phyloP scores from a whole-genome alignment of 2,888 invertebrate species.

The Zygogramma bicolorata region DNA sequence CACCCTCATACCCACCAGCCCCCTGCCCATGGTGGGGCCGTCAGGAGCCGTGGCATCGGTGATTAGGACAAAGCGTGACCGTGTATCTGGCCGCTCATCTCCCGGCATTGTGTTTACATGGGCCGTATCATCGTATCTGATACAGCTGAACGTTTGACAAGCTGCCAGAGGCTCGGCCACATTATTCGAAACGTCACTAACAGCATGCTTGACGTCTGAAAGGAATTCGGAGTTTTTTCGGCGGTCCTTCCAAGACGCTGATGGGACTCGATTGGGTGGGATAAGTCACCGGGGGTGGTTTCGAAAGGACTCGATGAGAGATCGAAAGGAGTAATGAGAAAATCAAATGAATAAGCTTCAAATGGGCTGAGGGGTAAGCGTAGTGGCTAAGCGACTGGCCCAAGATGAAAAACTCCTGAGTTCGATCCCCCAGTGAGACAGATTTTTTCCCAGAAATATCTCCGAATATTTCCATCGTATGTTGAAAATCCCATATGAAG shows the following conservation, averaged over 20 bases:
- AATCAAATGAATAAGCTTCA: no score
- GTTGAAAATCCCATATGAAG: no score
- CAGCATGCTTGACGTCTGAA: constrained; percentile 23
- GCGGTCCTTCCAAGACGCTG: neutral
- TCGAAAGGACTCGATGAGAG: neutral
- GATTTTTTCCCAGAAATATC: no score
- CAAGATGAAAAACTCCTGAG: no score
- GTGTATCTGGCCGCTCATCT: constrained; percentile 50
- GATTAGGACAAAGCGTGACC: constrained; percentile 52
- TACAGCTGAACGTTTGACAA: constrained; percentile 41
- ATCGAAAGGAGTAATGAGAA: neutral
- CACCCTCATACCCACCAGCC: neutral
- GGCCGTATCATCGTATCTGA: constrained; percentile 51
- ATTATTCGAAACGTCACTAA: constrained; percentile 27
- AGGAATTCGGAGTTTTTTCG: constrained; percentile 20
- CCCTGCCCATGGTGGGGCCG: constrained; percentile 29
- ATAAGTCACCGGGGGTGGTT: neutral
- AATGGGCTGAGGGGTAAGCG: no score
- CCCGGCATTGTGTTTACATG: constrained; percentile 52
- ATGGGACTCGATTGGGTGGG: constrained; percentile 1
- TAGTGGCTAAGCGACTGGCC: no score
- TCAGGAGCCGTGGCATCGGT: constrained; percentile 45
- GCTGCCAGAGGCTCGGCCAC: constrained; percentile 20
- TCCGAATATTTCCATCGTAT: no score
- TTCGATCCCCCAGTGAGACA: no score